Base-by-base conservation (phyloP, 1,140 invertebrate genomes). In the Meloidogyne hapla region DNA sequence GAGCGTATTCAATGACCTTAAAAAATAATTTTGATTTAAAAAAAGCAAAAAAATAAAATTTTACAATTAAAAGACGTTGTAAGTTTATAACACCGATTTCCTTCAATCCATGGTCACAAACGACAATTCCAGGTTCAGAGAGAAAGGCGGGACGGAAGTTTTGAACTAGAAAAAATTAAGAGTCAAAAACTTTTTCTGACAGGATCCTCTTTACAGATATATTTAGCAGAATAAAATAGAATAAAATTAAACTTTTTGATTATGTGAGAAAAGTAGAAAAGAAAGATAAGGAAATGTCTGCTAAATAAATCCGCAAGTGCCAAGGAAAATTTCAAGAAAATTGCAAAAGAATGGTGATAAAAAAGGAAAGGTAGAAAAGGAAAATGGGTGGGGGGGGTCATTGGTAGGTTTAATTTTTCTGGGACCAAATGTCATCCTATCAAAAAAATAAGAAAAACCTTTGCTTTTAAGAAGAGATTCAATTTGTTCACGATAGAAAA, bases 51-150 rank as follows among this genome's bases (percentile, higher is more conserved):
- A 42, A 42, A 12, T 42, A 12, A n/a, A 21, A 56, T n/a, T n/a
- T 61, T 38, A 73, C 81, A 61, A 83, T 86, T 3, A 86, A 71
- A 1, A 86, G 72, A 56, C 85, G 75, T 62, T 87, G 84, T 18
- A 86, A 66, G 18, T 79, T 80, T 1, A 86, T 77, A 6, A 80
- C 77, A 26, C 85, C 84, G 15, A 79, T 61, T 76, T 85, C 76
- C 56, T 84, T 87, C 28, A 85, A 62, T n/a, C 84, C 84, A 64
- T 85, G 84, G 74, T 85, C 84, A 61, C 79, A 70, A 26, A 85
- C 83, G 10, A 85, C 85, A 33, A 85, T 85, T 25, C 84, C 84
- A 25, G 86, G 84, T 42, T 82, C 75, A 1, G 81, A 83, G 3
- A 81, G 64, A 38, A 81, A 81, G 21, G 80, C 40, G 56, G 84